Percentiles rank a stretch among this genome's conserved stretches.
Conservation (phyloP, 1,140 invertebrate genomes). For the Panagrolaimus sp. region DNA sequence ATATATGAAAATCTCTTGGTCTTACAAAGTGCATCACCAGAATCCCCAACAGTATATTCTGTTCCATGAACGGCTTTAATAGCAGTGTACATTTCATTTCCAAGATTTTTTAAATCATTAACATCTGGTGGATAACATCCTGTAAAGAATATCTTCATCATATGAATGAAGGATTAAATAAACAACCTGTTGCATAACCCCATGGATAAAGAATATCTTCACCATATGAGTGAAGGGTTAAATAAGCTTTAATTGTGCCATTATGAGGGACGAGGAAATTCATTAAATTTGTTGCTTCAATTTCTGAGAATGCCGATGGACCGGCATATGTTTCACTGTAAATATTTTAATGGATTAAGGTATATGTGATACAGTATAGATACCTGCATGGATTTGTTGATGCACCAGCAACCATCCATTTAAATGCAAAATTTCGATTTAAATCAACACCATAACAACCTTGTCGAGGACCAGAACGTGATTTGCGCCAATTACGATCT, state of each 20-base stretch:
- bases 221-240: slow-evolving; percentile 52
- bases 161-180: slow-evolving; percentile 53
- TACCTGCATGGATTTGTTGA: slow-evolving; percentile 30
- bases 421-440: slow-evolving; percentile 60
- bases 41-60: slow-evolving; percentile 35
- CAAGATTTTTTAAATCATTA: slow-evolving; percentile 54
- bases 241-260: slow-evolving; percentile 38
- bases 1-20: not conserved
- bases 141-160: slow-evolving; percentile 59
- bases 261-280: slow-evolving; percentile 29
- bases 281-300: slow-evolving; percentile 35
- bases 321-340: slow-evolving; percentile 45
- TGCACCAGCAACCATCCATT: slow-evolving; percentile 55
- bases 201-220: slow-evolving; percentile 59
- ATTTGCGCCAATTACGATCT: slow-evolving; percentile 60
- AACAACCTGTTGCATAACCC: slow-evolving; percentile 53
- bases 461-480: slow-evolving; percentile 37
- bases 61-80: slow-evolving; percentile 33
- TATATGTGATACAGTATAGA: too few relatives aligned
- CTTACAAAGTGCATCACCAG: slow-evolving; percentile 43
- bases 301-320: slow-evolving; percentile 33
- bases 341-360: too few relatives aligned
- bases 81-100: slow-evolving; percentile 32
- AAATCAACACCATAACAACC: slow-evolving; percentile 59
- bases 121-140: slow-evolving; percentile 53